Evolutionary conservation across 2,113 vertebrate genomes (phyloP).

Genomic region (Sapayoa aenigma): DNA sequence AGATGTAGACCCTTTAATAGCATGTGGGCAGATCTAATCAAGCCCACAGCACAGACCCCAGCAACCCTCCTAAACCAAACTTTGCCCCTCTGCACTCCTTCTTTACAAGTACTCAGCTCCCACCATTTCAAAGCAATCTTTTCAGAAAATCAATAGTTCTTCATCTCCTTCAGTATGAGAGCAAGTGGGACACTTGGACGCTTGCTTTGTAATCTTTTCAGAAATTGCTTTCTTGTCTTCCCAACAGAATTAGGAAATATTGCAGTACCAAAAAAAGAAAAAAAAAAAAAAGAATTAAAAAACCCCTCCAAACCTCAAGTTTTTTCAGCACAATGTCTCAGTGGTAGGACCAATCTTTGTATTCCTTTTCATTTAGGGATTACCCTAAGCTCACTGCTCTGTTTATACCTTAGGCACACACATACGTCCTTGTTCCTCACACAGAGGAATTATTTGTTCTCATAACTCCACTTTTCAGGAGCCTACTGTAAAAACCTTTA

Average conservation of each 20-base stretch:
- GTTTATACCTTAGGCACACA: conserved; percentile 39
- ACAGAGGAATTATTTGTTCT: conserved; percentile 8
- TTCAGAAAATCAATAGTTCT: conserved; percentile 69
- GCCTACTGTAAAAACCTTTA: not conserved
- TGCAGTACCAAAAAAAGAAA: not conserved
- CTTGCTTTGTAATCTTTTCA: conserved; percentile 65
- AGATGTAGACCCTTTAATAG: conserved; percentile 40
- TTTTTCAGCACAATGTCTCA: not conserved
- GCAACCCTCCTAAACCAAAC: conserved; percentile 33
- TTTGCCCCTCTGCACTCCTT: conserved; percentile 32
- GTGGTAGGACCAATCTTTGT: conserved; percentile 6
- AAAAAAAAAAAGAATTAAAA: not conserved
- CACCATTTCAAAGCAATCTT: conserved; percentile 68
- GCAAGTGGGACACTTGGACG: conserved; percentile 63
- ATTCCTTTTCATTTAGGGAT: conserved; percentile 41
- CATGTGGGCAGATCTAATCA: conserved; percentile 55
- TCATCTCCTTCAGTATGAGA: conserved; percentile 63
- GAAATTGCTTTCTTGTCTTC: conserved; percentile 67
- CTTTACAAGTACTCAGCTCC: conserved; percentile 51
- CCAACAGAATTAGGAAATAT: conserved; percentile 65
- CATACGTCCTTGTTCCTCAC: not conserved
- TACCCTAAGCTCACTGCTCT: conserved; percentile 6
- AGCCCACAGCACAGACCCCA: conserved; percentile 1
- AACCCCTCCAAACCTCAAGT: not conserved
- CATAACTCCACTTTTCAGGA: not conserved